phyloP scores from a whole-genome alignment of 2,888 invertebrate genomes.

The Drosophila buzzatii region DNA sequence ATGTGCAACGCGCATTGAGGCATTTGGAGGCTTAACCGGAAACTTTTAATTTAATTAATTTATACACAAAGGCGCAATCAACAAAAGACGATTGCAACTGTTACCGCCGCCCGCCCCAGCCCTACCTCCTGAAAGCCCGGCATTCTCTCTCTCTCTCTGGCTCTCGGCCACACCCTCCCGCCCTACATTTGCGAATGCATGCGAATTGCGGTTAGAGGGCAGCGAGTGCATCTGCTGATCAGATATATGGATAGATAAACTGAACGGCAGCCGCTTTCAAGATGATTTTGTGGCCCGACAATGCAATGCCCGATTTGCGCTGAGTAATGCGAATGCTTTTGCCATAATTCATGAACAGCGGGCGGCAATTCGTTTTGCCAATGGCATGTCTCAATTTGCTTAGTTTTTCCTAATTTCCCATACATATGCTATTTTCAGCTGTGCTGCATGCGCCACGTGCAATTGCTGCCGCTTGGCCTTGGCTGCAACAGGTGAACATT shows the following conservation, averaged over 20 bases:
- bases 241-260: constrained; percentile 41
- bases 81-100: constrained; percentile 56
- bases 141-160: not conserved
- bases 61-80: constrained; percentile 84
- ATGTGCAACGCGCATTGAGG: constrained; percentile 36
- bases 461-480: constrained; percentile 18
- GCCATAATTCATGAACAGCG: constrained; percentile 56
- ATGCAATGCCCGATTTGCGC: constrained; percentile 52
- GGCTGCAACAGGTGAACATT: constrained; percentile 42
- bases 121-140: not conserved
- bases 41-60: constrained; percentile 85
- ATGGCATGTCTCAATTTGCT: constrained; percentile 19
- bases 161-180: not conserved
- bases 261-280: constrained; percentile 28
- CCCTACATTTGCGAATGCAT: constrained; percentile 18
- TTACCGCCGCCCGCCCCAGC: not conserved
- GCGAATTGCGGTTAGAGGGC: constrained; percentile 55
- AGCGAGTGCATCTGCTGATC: constrained; percentile 61
- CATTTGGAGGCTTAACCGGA: constrained; percentile 83
- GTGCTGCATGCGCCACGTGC: constrained; percentile 28
- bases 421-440: not conserved
- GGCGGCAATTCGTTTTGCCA: constrained; percentile 13
- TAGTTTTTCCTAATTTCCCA: not conserved
- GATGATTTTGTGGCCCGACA: constrained; percentile 39
- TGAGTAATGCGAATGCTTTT: constrained; percentile 54